Conservation (phyloP, 1,140 invertebrate genomes). For the Drepana arcuata region DNA sequence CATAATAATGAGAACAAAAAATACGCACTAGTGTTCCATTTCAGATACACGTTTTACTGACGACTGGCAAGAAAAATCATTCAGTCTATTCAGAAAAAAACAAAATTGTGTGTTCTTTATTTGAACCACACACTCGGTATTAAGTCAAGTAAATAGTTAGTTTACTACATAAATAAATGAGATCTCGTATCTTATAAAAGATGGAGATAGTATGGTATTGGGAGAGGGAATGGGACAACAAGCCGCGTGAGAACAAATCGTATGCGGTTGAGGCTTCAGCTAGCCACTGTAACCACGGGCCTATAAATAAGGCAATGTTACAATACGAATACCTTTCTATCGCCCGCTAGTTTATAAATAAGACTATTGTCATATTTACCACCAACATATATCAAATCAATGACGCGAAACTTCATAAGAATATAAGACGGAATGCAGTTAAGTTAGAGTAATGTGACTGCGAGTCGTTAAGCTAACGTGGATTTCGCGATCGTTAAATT, state of each 20-base stretch:
- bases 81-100: not conserved
- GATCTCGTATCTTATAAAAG: no score
- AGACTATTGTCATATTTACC: constrained; percentile 12
- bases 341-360: constrained; percentile 16
- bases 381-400: no score
- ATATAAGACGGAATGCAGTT: constrained; percentile 1
- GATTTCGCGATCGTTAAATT: no score
- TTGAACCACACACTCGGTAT: no score
- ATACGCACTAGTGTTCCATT: no score
- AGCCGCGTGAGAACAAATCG: constrained; percentile 48
- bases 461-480: no score
- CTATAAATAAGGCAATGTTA: constrained; percentile 20
- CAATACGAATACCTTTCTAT: constrained; percentile 19
- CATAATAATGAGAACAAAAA: no score
- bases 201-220: constrained; percentile 13
- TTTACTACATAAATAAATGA: no score
- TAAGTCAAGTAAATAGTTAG: no score
- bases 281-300: constrained; percentile 20
- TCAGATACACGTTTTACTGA: constrained; percentile 24
- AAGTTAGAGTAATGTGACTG: not conserved
- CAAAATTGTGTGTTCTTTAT: no score
- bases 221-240: constrained; percentile 30
- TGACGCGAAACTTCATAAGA: constrained; percentile 8
- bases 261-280: constrained; percentile 30
- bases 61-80: constrained; percentile 19